Conservation (phyloP, 2,797 vertebrate genomes). For the Catamblyrhynchus diadema region DNA sequence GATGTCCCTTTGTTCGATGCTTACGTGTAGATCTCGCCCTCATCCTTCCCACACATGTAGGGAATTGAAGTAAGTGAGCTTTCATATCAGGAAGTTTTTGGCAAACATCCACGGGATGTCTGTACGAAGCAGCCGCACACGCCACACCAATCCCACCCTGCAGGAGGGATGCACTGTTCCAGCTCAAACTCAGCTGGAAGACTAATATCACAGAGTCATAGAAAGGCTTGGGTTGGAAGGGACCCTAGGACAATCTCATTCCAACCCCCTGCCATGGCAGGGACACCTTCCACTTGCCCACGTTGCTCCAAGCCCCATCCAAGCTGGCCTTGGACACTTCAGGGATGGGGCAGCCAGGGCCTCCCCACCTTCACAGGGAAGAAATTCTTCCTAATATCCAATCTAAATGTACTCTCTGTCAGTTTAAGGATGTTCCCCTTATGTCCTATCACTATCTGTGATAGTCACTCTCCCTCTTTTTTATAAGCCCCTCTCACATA, state of each 20-base stretch:
- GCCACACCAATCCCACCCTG: fast-evolving
- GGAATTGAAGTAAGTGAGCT: neutral
- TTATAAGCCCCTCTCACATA: fast-evolving
- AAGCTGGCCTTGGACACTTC: neutral
- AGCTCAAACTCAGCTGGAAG: neutral
- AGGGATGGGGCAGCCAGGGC: neutral
- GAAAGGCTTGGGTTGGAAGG: neutral
- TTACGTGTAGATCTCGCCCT: fast-evolving
- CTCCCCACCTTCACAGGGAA: neutral
- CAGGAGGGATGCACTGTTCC: neutral
- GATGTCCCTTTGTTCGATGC: neutral
- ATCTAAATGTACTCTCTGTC: neutral
- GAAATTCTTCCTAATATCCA: neutral
- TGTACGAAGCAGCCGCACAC: fast-evolving
- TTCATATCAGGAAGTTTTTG: neutral
- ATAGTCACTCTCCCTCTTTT: neutral
- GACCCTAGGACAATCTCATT: no score
- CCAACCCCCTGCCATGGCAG: neutral
- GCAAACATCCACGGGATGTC: neutral
- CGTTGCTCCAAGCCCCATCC: neutral
- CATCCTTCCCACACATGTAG: neutral
- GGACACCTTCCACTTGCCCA: neutral
- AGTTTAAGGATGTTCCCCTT: neutral
- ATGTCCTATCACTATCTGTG: neutral
- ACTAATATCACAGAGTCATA: neutral